Conservation (phyloP, 2,888 invertebrate species). For the Bursaphelenchus okinawaensis region DNA sequence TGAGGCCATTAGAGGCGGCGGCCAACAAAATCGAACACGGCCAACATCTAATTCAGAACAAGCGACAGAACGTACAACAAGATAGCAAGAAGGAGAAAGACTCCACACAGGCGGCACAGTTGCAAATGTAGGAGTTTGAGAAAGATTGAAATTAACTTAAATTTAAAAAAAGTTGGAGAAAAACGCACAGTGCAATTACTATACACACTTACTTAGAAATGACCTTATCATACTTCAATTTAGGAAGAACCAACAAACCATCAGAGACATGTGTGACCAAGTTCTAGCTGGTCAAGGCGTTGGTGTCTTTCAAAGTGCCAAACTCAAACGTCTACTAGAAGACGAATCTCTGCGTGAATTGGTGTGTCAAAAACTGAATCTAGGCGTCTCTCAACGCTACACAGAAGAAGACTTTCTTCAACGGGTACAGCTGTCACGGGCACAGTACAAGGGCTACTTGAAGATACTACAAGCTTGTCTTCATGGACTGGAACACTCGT, state of each 20-base stretch:
- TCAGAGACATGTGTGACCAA: slow-evolving; percentile 57
- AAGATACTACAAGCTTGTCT: slow-evolving; percentile 83
- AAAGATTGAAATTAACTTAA: neutral
- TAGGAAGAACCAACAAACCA: slow-evolving; percentile 56
- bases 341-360: slow-evolving; percentile 95
- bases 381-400: slow-evolving; percentile 83
- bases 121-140: slow-evolving; percentile 35
- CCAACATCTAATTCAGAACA: slow-evolving; percentile 44
- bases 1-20: slow-evolving; percentile 49
- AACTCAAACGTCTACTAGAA: slow-evolving; percentile 72
- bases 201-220: no score
- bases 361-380: slow-evolving; percentile 87
- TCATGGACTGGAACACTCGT: slow-evolving; percentile 59
- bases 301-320: slow-evolving; percentile 81
- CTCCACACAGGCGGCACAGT: slow-evolving; percentile 42
- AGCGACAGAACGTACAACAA: slow-evolving; percentile 18
- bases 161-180: neutral
- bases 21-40: slow-evolving; percentile 50
- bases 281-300: slow-evolving; percentile 87
- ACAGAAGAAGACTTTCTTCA: slow-evolving; percentile 88
- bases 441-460: slow-evolving; percentile 92
- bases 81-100: slow-evolving; percentile 31
- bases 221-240: slow-evolving; percentile 22
- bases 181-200: no score
- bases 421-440: slow-evolving; percentile 83